A percentile compares a stretch with the other conserved stretches of the same genome.
phyloP scores from a whole-genome alignment of 2,113 vertebrate genomes.

The Kryptolebias marmoratus region DNA sequence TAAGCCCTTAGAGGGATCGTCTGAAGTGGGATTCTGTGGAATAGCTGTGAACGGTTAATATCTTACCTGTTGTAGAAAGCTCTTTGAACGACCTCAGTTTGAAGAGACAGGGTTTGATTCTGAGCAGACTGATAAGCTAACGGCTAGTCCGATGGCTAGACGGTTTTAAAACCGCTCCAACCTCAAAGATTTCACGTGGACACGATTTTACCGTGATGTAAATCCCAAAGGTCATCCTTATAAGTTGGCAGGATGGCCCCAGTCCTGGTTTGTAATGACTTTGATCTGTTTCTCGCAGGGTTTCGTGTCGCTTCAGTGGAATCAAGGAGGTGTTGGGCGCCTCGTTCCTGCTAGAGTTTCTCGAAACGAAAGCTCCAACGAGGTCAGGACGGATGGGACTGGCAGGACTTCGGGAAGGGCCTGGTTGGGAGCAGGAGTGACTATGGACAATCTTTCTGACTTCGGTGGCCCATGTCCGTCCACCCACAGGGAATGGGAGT shows the following conservation, averaged over 20 bases:
- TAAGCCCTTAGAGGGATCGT: too few species aligned
- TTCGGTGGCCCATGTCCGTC: constrained; percentile 81
- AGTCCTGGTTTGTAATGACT: background rate
- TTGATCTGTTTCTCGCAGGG: constrained; percentile 57
- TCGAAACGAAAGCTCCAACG: constrained; percentile 40
- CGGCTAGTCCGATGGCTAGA: too few species aligned
- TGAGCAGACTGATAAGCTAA: too few species aligned
- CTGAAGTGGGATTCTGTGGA: too few species aligned
- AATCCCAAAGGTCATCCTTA: background rate
- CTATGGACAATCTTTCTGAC: constrained; percentile 83
- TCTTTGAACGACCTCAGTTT: too few species aligned
- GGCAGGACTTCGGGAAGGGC: constrained; percentile 68
- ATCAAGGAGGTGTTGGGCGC: constrained; percentile 34
- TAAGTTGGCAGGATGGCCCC: background rate
- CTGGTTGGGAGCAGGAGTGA: constrained; percentile 82
- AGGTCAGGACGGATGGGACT: constrained; percentile 75
- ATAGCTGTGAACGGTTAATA: too few species aligned
- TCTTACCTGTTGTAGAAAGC: too few species aligned
- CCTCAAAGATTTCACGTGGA: too few species aligned
- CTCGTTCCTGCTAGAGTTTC: constrained; percentile 37
- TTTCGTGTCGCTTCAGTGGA: constrained; percentile 42
- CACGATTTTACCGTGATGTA: background rate
- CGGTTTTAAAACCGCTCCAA: too few species aligned
- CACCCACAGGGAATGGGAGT: constrained; percentile 82
- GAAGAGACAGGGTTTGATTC: too few species aligned